Percentiles rank a stretch among this genome's conserved stretches.
phyloP scores from a whole-genome alignment of 2,113 vertebrate species.

The Melanerpes formicivorus region DNA sequence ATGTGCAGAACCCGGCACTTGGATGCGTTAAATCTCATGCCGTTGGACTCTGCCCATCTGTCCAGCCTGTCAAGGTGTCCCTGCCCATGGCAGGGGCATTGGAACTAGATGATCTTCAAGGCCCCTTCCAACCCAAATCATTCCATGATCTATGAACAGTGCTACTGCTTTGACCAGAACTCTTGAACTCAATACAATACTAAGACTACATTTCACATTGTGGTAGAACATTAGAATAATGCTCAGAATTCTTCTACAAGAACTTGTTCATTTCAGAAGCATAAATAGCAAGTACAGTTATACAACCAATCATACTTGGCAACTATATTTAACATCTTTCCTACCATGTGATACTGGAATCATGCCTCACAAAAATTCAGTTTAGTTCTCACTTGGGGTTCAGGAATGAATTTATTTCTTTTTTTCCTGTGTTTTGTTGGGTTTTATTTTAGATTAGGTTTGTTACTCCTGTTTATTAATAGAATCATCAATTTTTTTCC shows the following conservation, averaged over 20 bases:
- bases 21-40: too few relatives aligned
- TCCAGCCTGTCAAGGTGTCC: too few relatives aligned
- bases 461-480: not conserved
- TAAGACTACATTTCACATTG: not conserved
- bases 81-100: too few relatives aligned
- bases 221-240: constrained; percentile 12
- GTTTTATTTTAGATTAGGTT: not conserved
- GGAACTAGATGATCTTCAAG: too few relatives aligned
- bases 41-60: too few relatives aligned
- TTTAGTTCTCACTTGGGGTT: not conserved
- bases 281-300: constrained; percentile 42
- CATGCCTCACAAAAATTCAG: constrained; percentile 12
- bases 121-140: too few relatives aligned
- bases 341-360: constrained; percentile 9
- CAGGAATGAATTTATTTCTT: not conserved
- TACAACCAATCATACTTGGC: constrained; percentile 31
- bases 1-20: too few relatives aligned
- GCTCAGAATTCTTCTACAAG: not conserved
- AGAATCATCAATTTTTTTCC: not conserved
- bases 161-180: not conserved
- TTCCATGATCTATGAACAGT: not conserved
- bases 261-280: constrained; percentile 18
- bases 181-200: not conserved
- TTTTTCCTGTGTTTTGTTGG: not conserved
- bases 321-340: constrained; percentile 51